Percentiles rank a stretch among this genome's conserved stretches.
Evolutionary conservation across 2,888 invertebrate species (phyloP).

Genomic region (Acholoe squamosa): DNA sequence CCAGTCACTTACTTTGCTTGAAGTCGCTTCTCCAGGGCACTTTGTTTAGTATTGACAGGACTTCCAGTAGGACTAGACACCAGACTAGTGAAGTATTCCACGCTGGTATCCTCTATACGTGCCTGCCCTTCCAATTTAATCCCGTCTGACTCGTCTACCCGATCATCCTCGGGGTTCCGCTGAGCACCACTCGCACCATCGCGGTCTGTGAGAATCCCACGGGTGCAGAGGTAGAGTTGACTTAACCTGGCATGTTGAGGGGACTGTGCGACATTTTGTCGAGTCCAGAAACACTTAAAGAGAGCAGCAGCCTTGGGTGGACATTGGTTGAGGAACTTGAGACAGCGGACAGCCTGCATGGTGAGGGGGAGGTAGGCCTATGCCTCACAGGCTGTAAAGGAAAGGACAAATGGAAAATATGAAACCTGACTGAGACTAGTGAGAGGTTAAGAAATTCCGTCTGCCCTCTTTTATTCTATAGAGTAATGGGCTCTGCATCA

Average conservation of each 20-base stretch:
- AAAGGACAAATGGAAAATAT: no score
- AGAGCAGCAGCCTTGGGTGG: background rate
- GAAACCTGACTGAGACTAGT: no score
- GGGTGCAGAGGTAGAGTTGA: background rate
- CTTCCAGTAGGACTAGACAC: background rate
- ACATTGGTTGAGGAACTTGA: constrained; percentile 4
- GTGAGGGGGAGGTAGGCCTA: background rate
- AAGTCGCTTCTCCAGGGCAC: background rate
- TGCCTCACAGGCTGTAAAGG: no score
- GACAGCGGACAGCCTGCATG: constrained; percentile 23
- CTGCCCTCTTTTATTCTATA: no score
- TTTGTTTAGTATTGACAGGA: background rate
- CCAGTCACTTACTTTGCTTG: background rate
- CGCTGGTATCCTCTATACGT: background rate
- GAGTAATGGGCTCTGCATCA: no score
- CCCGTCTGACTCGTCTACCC: no score
- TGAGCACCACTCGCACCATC: no score
- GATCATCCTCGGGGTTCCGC: no score
- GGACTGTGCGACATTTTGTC: background rate
- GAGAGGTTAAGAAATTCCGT: no score
- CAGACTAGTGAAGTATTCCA: background rate
- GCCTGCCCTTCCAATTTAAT: no score
- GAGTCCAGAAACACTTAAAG: background rate
- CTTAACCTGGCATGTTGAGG: background rate
- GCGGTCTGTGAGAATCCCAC: background rate